Conservation (phyloP, 2,888 invertebrate genomes). For the Tinea semifulvella region DNA sequence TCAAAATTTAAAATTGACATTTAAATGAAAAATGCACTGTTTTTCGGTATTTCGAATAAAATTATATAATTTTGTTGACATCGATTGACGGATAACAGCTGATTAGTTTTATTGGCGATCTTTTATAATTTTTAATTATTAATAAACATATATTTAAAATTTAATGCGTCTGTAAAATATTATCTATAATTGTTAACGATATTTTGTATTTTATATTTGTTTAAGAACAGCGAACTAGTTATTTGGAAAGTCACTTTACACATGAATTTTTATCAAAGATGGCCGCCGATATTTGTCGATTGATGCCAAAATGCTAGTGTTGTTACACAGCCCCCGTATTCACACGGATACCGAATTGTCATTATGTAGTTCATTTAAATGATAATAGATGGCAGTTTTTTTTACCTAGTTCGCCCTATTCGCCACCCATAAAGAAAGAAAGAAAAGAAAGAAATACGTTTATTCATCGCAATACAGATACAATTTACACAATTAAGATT, state of each 20-base stretch:
- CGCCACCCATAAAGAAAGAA: too few species aligned
- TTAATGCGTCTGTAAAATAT: slow-evolving; percentile 13
- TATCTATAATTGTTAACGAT: slow-evolving; percentile 26
- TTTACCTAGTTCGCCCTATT: too few species aligned
- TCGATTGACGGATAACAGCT: slow-evolving; percentile 69
- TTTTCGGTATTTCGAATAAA: slow-evolving; percentile 67
- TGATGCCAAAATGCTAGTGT: slow-evolving; percentile 20
- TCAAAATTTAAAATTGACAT: slow-evolving; percentile 46
- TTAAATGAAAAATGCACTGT: slow-evolving; percentile 56
- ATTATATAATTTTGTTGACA: slow-evolving; percentile 69
- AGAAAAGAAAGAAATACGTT: too few species aligned
- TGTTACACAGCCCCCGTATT: too few species aligned
- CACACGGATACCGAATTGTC: too few species aligned
- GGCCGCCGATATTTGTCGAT: slow-evolving; percentile 31
- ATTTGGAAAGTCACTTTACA: slow-evolving; percentile 41
- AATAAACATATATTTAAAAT: slow-evolving; percentile 2
- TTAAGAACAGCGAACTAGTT: slow-evolving; percentile 28
- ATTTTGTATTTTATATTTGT: slow-evolving; percentile 20
- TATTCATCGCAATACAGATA: too few species aligned
- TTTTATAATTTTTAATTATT: slow-evolving; percentile 11
- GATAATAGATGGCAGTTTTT: too few species aligned
- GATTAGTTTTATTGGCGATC: slow-evolving; percentile 58
- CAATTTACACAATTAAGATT: too few species aligned
- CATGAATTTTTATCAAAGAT: slow-evolving; percentile 54
- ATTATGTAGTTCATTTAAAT: slow-evolving; percentile 18